phyloP scores from a whole-genome alignment of 2,797 vertebrate genomes.

The Nannoperca obscura region DNA sequence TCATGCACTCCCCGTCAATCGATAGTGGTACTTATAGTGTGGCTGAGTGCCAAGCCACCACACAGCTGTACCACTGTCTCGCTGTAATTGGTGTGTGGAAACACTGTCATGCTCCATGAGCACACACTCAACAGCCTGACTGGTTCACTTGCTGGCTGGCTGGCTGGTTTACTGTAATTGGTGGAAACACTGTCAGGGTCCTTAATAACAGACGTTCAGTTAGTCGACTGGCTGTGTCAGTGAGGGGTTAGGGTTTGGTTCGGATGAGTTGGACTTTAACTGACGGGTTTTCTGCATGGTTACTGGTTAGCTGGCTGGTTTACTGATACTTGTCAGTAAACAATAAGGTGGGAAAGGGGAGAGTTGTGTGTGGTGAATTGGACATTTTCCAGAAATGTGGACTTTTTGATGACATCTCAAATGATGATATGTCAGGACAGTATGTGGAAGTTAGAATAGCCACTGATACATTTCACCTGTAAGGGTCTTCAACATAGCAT shows the following conservation, averaged over 20 bases:
- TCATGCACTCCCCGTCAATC: conserved; percentile 64
- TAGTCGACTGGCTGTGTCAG: conserved; percentile 42
- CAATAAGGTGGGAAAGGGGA: not conserved
- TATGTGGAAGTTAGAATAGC: conserved; percentile 8
- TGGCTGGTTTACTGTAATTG: conserved; percentile 72
- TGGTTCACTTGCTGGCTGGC: conserved; percentile 58
- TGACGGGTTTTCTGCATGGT: conserved; percentile 8
- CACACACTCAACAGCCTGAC: conserved; percentile 69
- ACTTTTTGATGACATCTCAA: not conserved
- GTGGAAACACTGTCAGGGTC: conserved; percentile 66
- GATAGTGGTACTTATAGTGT: conserved; percentile 77
- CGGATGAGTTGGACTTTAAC: not conserved
- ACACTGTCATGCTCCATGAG: conserved; percentile 80
- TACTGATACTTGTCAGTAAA: not conserved
- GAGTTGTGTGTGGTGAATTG: not conserved
- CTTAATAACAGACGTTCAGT: conserved; percentile 50
- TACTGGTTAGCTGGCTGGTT: conserved; percentile 5
- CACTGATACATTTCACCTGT: conserved; percentile 41
- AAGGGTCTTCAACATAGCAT: conserved; percentile 26
- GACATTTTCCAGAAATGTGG: not conserved
- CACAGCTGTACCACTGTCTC: conserved; percentile 74
- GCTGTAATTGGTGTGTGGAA: conserved; percentile 82
- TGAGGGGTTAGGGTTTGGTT: conserved; percentile 34
- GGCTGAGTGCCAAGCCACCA: conserved; percentile 76
- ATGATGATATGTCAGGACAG: conserved; percentile 17